A percentile compares a stretch with the other conserved stretches of the same genome.
Conservation (phyloP, 2,113 vertebrate species). For the Myrmophylax atrothorax region DNA sequence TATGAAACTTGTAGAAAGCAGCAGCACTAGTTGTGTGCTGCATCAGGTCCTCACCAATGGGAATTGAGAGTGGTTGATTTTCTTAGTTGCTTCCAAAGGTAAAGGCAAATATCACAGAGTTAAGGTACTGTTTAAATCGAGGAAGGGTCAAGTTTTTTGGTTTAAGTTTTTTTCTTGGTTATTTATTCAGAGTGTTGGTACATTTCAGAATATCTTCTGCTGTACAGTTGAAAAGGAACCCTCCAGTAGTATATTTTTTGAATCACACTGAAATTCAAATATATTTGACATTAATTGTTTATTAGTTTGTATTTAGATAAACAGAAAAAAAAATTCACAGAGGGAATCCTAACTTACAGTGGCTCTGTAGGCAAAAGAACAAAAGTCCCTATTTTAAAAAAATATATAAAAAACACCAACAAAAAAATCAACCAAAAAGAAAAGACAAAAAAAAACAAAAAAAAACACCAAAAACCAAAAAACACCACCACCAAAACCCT, state of each 20-base stretch:
- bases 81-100: neutral
- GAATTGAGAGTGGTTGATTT: neutral
- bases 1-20: neutral
- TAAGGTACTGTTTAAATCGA: neutral
- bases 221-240: neutral
- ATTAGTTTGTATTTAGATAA: neutral
- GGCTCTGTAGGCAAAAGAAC: neutral
- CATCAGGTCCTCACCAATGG: neutral
- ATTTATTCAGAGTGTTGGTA: neutral
- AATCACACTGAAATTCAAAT: neutral
- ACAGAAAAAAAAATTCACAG: neutral
- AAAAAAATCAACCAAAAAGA: no score
- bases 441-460: neutral
- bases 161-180: neutral
- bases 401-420: neutral
- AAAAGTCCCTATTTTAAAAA: neutral
- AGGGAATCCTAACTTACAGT: neutral
- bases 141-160: fast-evolving
- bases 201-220: neutral
- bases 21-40: neutral
- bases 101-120: neutral
- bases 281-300: neutral
- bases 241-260: neutral
- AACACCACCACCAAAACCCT: neutral
- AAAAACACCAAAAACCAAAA: neutral